Evolutionary conservation across 1,140 invertebrate genomes (phyloP), one percentile per base, ranked within the genome.

Genomic region (Drosophila simulans): DNA sequence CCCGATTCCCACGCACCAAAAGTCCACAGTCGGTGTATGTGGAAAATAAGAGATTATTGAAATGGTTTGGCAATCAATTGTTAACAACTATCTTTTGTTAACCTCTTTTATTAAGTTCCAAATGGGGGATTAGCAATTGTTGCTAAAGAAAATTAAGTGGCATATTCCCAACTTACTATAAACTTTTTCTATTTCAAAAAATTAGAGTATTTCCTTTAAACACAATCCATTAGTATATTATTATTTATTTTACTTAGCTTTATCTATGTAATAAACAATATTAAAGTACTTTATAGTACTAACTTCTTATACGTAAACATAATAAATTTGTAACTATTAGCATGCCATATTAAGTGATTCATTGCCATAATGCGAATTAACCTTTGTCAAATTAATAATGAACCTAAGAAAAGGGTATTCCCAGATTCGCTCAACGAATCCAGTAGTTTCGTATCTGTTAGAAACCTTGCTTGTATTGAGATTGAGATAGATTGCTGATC

Each of bases 1-100:
- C 10, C 4, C 5, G 40, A 35, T 65, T 53, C 34, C 66, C 49
- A 69, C 34, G 63, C 34, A 56, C 25, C 1, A 17, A 3, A 5
- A 5, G 12, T 31, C 25, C 25, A 5, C 0, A 52, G 10, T 20
- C 49, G 10, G 27, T 52, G 49, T 11, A 52, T 52, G 15, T 17
- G 17, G 15, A 13, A 35, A 20, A 35, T 3, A 17, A 5, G 48
- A 27, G 11, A 11, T 51, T 31, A 17, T 52, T 35, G 11, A 20
- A 34, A 31, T 27, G 49, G 15, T 3, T 20, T 4, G 3, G 15
- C 49, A 35, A 10, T 17, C 15, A 20, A 35, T 12, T 52, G 0
- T 52, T 10, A 0, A 11, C 25, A 49, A 15, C 25, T 12, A 17
- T 51, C 31, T 20, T 35, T 52, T 52, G 31, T 52, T 52, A 22